Base-by-base conservation (phyloP, 1,140 invertebrate species). In the Globodera ellingtonae region DNA sequence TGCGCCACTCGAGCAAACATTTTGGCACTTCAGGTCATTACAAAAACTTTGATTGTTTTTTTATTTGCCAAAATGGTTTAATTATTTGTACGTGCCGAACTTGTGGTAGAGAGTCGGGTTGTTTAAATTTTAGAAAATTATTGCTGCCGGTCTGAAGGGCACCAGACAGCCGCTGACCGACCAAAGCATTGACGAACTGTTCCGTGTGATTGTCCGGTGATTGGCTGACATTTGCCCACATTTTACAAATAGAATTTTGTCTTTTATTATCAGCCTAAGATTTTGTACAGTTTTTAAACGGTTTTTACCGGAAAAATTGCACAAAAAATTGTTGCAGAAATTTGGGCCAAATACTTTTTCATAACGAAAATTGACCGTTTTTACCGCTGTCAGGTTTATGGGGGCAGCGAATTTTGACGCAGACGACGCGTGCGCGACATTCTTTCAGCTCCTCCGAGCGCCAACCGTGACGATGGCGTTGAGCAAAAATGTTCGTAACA, bases 131-230 rank as follows among this genome's bases (percentile, higher is more conserved):
- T 81, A 81, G 80, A 65, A 82, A 65, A 15, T 56, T 75, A 18
- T 86, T 56, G 70, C 9, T 44, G 69, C 69, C 13, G 78, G 80
- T 4, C 46, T 83, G 21, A 82, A 75, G 66, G 76, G 76, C 44
- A 56, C 21, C 10, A 83, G 73, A 21, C 65, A 48, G 18, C 35
- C 75, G 24, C 35, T 80, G 50, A 59, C 44, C 56, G 79, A 72
- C 24, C 52, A 73, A 66, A 80, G 65, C 72, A 65, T 74, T 52
- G 50, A 66, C 62, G 50, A 69, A 47, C 59, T 75, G 9, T 82
- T 82, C 15, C 35, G 47, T 35, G 48, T 75, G 21, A 62, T 81
- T 82, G 21, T 72, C 10, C 75, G 50, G 50, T 82, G 35, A 35
- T 35, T 35, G 35, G 35, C 35, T 35, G 35, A 3, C 35, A 35